These are phyloP conservation scores for Adela reaumurella DNA, from an alignment of 2,888 invertebrate species.

Conservation along the genomic window DNA sequence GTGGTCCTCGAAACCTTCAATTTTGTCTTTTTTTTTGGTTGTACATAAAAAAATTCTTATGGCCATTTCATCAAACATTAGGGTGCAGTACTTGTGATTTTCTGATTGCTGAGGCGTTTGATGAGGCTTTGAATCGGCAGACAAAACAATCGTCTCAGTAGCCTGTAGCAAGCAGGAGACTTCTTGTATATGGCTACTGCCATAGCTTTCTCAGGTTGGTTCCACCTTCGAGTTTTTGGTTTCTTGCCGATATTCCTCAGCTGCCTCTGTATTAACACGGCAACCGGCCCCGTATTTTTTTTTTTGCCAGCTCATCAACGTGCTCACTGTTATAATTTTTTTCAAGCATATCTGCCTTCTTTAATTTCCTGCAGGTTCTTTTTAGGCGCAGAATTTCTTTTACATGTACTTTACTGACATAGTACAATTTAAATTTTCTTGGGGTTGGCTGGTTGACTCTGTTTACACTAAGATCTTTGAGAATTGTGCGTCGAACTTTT, in stretches of 20 bases:
- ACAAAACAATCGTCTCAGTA: slow-evolving; percentile 14
- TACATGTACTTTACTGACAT: slow-evolving; percentile 2
- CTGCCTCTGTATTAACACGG: slow-evolving; percentile 7
- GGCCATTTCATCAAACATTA: slow-evolving; percentile 13
- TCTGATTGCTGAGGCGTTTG: slow-evolving; percentile 7
- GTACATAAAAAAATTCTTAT: slow-evolving; percentile 5
- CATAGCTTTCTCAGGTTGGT: slow-evolving; percentile 7
- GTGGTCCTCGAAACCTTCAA: slow-evolving; percentile 1
- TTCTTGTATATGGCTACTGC: slow-evolving; percentile 13
- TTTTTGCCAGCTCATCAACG: background rate
- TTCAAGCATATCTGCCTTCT: background rate
- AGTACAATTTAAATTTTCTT: slow-evolving; percentile 4
- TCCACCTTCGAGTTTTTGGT: slow-evolving; percentile 7
- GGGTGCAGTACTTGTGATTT: slow-evolving; percentile 4
- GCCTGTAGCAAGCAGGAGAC: slow-evolving; percentile 14
- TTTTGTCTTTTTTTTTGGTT: background rate
- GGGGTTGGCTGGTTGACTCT: slow-evolving; percentile 1
- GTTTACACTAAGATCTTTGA: slow-evolving; percentile 1
- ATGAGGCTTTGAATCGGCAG: slow-evolving; percentile 12
- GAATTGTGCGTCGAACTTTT: background rate
- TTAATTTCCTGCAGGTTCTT: background rate
- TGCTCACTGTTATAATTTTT: background rate
- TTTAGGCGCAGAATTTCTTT: background rate
- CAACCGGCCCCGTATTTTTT: slow-evolving; percentile 1
- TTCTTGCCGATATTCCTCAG: slow-evolving; percentile 7